phyloP scores from a whole-genome alignment of 1,140 invertebrate genomes.

The Drosophila sechellia region DNA sequence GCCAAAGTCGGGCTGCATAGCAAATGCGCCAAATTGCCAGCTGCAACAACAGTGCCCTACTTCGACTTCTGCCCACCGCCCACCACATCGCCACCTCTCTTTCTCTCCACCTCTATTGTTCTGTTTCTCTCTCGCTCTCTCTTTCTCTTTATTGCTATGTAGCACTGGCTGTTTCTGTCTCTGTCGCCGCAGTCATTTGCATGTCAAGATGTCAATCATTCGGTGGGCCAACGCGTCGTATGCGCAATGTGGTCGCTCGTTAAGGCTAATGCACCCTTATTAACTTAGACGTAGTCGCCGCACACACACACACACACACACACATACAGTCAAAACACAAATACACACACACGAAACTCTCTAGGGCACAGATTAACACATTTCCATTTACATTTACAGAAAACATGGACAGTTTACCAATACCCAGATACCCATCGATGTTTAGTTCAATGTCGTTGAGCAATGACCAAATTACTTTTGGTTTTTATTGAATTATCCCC shows the following conservation, averaged over 20 bases:
- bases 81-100: conserved; percentile 20
- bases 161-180: conserved; percentile 35
- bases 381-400: conserved; percentile 21
- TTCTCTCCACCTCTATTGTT: conserved; percentile 1
- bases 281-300: conserved; percentile 60
- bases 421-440: conserved; percentile 64
- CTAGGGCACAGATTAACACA: conserved; percentile 52
- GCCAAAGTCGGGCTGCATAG: conserved; percentile 11
- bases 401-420: conserved; percentile 33
- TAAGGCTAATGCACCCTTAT: conserved; percentile 71
- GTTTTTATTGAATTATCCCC: conserved; percentile 14
- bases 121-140: conserved; percentile 21
- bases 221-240: conserved; percentile 54
- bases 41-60: conserved; percentile 52
- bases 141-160: conserved; percentile 5
- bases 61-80: conserved; percentile 32
- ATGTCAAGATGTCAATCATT: conserved; percentile 75
- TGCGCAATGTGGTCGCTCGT: conserved; percentile 61
- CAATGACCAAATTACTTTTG: conserved; percentile 17
- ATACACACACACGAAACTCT: conserved; percentile 35
- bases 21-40: conserved; percentile 64
- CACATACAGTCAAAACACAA: conserved; percentile 3
- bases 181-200: conserved; percentile 64
- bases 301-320: conserved; percentile 30
- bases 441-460: conserved; percentile 63